phyloP scores from a whole-genome alignment of 2,113 vertebrate species.

The Meles meles region DNA sequence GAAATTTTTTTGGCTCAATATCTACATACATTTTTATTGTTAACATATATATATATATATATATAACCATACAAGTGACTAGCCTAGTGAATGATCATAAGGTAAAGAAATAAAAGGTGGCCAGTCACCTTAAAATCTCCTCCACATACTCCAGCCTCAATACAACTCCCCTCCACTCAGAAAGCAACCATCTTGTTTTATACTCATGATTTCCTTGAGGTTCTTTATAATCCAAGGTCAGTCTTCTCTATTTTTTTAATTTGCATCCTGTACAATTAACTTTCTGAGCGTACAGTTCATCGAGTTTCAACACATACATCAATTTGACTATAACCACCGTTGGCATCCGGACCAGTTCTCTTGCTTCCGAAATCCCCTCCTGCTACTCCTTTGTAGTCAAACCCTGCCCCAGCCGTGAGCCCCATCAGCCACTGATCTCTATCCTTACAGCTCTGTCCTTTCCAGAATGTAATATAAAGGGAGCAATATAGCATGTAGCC shows the following conservation, averaged over 20 bases:
- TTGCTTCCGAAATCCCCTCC: neutral
- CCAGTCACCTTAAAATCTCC: neutral
- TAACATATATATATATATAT: neutral
- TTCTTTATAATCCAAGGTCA: neutral
- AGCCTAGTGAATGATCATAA: neutral
- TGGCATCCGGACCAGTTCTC: neutral
- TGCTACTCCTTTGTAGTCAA: neutral
- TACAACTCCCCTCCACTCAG: neutral
- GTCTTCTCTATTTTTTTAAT: neutral
- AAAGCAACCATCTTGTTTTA: neutral
- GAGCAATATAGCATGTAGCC: neutral
- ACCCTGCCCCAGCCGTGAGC: neutral
- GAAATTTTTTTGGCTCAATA: neutral
- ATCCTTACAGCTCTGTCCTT: neutral
- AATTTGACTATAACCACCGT: neutral
- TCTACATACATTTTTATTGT: neutral
- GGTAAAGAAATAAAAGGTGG: neutral
- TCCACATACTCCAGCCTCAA: neutral
- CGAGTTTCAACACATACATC: neutral
- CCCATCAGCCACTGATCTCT: neutral
- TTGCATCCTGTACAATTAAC: neutral
- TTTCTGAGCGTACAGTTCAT: neutral
- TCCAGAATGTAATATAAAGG: neutral
- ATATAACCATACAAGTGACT: neutral
- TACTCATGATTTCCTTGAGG: neutral